Evolutionary conservation across 2,797 vertebrate genomes (phyloP), one percentile per base, ranked within the genome.

Genomic region (Channa striata): DNA sequence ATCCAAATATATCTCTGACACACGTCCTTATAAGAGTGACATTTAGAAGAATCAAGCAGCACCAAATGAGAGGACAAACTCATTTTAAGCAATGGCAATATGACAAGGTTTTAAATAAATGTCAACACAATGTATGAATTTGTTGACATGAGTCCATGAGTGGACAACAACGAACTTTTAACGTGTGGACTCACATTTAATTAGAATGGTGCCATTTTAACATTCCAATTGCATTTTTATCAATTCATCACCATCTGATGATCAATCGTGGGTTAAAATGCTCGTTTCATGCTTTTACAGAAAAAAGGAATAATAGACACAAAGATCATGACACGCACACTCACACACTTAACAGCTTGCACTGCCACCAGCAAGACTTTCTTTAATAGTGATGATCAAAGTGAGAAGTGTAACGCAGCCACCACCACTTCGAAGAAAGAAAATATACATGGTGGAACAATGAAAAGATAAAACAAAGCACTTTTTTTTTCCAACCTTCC

Each of bases 361-460:
- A 74, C 76, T 88, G 92, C 86, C 89, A 90, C 95, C 95, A 92
- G 95, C 94, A 95, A 97, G 92, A 96, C 95, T 81, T 95, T 94
- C 92, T 94, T 97, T 97, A 96, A 97, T 97, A 95, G 91, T 94
- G 93, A 96, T 93, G 93, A 93, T 91, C 94, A 92, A 92, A 90
- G 89, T 92, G 83, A 94, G 87, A 78, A 34, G 77, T 74, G 85
- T 82, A 93, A 94, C 89, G 92, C 92, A 91, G 94, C 93, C 94
- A 93, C 94, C 91, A 88, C 86, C 91, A 91, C 83, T 88, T 78
- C 58, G 70, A 84, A 50, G 72, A 85, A 83, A 83, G 63, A 83
- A 91, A 89, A 72, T 36, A 79, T 89, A 85, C 78, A 79, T 85
- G 76, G 80, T 75, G 78, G 78, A 86, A 75, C 78, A 86, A 92